Evolutionary conservation across 2,888 invertebrate species (phyloP), one percentile per base, ranked within the genome.

Genomic region (Amorpha juglandis): DNA sequence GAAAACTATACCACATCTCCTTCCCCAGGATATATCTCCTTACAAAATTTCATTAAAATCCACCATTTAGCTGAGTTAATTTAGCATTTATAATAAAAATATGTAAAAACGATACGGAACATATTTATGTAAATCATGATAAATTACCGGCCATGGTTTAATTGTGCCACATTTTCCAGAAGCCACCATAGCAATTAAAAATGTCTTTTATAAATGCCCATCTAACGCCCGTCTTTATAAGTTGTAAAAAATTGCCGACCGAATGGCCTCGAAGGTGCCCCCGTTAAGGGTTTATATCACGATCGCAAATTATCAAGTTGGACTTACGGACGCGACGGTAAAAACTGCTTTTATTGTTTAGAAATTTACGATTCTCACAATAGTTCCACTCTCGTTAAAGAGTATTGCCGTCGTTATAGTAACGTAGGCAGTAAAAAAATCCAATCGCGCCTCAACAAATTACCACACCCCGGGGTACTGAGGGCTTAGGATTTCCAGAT

Each of bases 271-370:
- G 19, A 12, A 38, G 16, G 12, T 11, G 58, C 12, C 38, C 12
- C 38, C 58, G 58, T 58, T 74, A 77, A 78, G 71, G 77, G 80
- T 81, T 80, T 78, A 83, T 82, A 83, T 82, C 74, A 75, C 74
- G 71, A 72, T 69, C 75, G 78, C 78, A 77, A 82, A 80, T 77
- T 79, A 78, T 75, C 74, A 75, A 77, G 71, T 74, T 77, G 68
- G 74, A 75, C 69, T 74, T 14, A 14, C 72, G 47, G 33, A 48
- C 47, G 48, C 27, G 27, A 27, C 27, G 27, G 27, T 48, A 47
- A 67, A 74, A 73, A 74, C 71, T 70, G 68, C 73, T 73, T 75
- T 74, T 74, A 73, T 73, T 77, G 76, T 77, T 78, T 78, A 70
- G 74, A 74, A 69, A 73, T 74, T 63, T 71, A 67, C 67, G 67